Percentiles rank a stretch among this genome's conserved stretches.
Conservation (phyloP, 2,113 vertebrate species). For the Cynocephalus volans region DNA sequence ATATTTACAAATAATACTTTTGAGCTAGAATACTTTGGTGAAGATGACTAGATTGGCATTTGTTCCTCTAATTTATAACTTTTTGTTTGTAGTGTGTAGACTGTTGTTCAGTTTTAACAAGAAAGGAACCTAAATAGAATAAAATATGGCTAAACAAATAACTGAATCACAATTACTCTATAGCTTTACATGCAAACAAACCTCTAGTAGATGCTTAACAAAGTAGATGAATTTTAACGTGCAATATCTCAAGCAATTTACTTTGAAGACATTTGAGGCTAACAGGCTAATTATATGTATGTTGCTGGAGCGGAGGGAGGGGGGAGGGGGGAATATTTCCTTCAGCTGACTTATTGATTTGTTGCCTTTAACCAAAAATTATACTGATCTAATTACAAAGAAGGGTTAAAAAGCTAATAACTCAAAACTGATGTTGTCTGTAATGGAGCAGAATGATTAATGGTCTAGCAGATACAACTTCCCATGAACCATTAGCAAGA, state of each 20-base stretch:
- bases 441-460: constrained; percentile 70
- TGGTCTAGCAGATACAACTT: constrained; percentile 11
- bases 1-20: constrained; percentile 11
- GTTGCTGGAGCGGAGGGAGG: constrained; percentile 19
- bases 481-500: neutral
- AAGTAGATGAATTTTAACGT: constrained; percentile 63
- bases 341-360: constrained; percentile 78
- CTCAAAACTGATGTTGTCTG: constrained; percentile 45
- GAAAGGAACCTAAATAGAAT: neutral
- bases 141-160: neutral
- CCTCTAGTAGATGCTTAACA: constrained; percentile 37
- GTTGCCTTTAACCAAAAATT: constrained; percentile 74
- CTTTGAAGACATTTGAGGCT: constrained; percentile 62
- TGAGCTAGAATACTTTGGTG: neutral
- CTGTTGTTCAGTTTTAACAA: constrained; percentile 22
- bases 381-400: constrained; percentile 77
- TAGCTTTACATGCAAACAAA: constrained; percentile 32
- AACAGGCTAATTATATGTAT: constrained; percentile 73
- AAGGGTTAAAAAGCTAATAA: constrained; percentile 78
- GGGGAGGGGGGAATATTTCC: constrained; percentile 55
- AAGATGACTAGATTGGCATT: neutral
- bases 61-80: neutral
- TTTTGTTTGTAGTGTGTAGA: neutral
- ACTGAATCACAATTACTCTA: constrained; percentile 21
- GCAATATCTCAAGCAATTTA: constrained; percentile 62